Evolutionary conservation across 92 coral and sea anemone genomes (phyloP).

Genomic region (Heliopora coerulea): DNA sequence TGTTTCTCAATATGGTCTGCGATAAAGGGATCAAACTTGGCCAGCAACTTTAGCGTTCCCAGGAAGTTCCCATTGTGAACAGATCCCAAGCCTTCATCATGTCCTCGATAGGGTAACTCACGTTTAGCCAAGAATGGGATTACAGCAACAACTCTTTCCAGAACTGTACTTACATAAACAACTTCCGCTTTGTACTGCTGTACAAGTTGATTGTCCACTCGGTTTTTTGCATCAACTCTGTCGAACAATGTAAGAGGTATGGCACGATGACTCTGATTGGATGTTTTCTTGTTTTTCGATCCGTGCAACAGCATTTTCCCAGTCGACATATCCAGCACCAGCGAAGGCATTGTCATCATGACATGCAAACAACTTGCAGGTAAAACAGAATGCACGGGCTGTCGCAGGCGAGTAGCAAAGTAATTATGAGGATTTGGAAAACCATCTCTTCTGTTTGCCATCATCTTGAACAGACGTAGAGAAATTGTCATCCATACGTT

Average conservation of each 20-base stretch:
- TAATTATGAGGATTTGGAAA: conserved; percentile 30
- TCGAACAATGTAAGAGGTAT: no score
- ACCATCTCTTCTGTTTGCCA: conserved; percentile 46
- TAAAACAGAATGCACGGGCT: no score
- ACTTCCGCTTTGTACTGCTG: conserved; percentile 34
- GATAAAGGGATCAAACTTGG: conserved; percentile 15
- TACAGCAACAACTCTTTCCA: no score
- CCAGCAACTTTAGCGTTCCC: conserved; percentile 6
- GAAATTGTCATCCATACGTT: conserved; percentile 35
- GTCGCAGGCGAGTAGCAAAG: conserved; percentile 21
- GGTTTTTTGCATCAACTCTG: no score
- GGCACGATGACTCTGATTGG: no score
- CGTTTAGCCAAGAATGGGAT: conserved; percentile 26
- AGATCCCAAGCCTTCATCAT: conserved; percentile 9
- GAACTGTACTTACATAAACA: conserved; percentile 28
- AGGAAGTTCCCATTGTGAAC: conserved; percentile 2
- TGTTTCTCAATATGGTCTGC: conserved; percentile 4
- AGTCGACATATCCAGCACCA: no score
- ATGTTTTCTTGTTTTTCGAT: no score
- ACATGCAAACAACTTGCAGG: no score
- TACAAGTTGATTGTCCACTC: no score
- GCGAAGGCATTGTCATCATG: no score
- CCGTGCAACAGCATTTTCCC: no score
- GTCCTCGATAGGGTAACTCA: conserved; percentile 10
- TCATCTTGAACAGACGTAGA: conserved; percentile 45